These are phyloP conservation scores for Haemorhous mexicanus DNA, from an alignment of 2,113 vertebrate species.

Conservation along the genomic window DNA sequence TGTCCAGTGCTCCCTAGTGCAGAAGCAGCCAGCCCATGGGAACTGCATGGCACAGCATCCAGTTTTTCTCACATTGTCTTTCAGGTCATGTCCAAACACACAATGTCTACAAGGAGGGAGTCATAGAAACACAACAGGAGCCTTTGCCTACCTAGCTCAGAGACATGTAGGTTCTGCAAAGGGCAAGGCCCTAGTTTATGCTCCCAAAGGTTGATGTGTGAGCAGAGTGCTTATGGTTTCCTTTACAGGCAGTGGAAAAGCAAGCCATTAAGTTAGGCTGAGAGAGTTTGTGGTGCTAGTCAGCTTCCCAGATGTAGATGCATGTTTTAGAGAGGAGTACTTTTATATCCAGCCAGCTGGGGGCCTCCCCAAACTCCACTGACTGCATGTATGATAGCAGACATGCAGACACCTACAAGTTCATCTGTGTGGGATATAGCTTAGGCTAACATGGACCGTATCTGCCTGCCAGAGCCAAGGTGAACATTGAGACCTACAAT, in stretches of 20 bases:
- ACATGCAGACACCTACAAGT: fast-evolving
- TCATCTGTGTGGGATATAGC: not conserved
- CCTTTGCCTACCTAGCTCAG: not conserved
- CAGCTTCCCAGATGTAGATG: not conserved
- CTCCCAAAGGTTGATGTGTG: not conserved
- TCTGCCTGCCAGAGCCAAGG: not conserved
- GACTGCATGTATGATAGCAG: not conserved
- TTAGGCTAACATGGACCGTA: fast-evolving
- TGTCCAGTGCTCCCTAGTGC: not conserved
- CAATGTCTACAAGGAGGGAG: not conserved
- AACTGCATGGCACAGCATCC: not conserved
- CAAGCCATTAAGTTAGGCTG: not conserved
- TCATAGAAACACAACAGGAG: not conserved
- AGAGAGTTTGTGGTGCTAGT: not conserved
- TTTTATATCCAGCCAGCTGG: not conserved
- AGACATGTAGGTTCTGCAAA: not conserved
- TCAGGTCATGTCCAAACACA: not conserved
- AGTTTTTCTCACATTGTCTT: not conserved
- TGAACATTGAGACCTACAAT: not conserved
- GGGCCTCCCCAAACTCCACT: not conserved
- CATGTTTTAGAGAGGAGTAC: not conserved
- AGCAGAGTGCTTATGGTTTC: not conserved
- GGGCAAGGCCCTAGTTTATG: not conserved
- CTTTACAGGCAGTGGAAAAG: not conserved
- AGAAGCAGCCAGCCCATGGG: fast-evolving